Evolutionary conservation across 2,113 vertebrate genomes (phyloP), one percentile per base, ranked within the genome.

Genomic region (Cyprinodon variegatus): DNA sequence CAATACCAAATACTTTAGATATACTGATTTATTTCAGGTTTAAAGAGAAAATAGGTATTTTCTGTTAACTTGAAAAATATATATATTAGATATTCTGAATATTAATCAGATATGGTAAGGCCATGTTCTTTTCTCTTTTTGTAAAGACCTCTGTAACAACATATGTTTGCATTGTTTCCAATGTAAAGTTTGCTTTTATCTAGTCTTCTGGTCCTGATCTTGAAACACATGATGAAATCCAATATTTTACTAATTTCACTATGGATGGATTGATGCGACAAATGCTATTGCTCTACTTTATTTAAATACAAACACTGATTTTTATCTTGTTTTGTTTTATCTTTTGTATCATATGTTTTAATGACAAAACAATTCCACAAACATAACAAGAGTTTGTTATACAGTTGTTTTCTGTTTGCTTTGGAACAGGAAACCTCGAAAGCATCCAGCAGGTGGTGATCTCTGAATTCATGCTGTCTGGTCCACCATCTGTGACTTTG

Each of bases 401-500:
- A 57, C 3, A 5, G 17, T 6, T 57, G 50, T n/a, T 64, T 64
- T 70, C 39, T 66, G 63, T 59, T 39, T 12, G 13, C 10, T 37
- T 61, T 79, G 50, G 50, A 53, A 8, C 15, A 20, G 5, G 15
- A 57, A 20, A 36, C 59, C 43, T 75, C 22, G 71, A 9, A 40
- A 64, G 48, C 63, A 40, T 74, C 87, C 83, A 88, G 70, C 74
- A 87, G 83, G 83, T 75, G 86, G 82, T 29, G 81, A 81, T 81
- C 64, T 68, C 78, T 68, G 39, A 60, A 48, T 75, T 60, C 57
- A 53, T 14, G 50, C 14, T 57, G 17, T 57, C 50, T 57, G 12
- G 43, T 4, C 60, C 40, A 50, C 67, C 70, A 57, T 78, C 41
- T 73, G 76, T 74, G 36, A 29, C 29, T 53, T 11, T 43, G 17